phyloP scores from a whole-genome alignment of 1,140 invertebrate genomes.

The Listronotus bonariensis region DNA sequence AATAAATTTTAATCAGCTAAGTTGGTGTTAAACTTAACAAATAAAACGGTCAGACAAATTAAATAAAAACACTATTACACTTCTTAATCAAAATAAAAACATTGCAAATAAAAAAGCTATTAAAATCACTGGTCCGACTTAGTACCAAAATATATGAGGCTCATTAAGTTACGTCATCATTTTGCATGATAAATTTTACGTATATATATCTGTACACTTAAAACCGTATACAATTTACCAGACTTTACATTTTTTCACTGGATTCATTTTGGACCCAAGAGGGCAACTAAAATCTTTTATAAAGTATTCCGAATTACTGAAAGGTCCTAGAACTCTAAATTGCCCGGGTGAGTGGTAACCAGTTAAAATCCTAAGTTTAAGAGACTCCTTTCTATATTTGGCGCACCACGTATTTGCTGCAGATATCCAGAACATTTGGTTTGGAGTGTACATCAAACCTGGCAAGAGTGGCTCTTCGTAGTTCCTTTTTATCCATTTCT shows the following conservation, averaged over 20 bases:
- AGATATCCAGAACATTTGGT: conserved; percentile 79
- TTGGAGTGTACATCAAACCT: conserved; percentile 55
- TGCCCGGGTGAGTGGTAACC: conserved; percentile 78
- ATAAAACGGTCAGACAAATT: no score
- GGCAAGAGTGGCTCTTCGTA: conserved; percentile 56
- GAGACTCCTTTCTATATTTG: conserved; percentile 70
- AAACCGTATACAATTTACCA: conserved; percentile 61
- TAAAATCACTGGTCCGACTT: no score
- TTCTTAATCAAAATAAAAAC: no score
- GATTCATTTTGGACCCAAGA: conserved; percentile 82
- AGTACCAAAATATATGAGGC: no score
- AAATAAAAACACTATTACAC: no score
- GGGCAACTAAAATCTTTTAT: conserved; percentile 86
- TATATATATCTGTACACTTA: no score
- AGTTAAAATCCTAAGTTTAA: conserved; percentile 75
- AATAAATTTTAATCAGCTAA: no score
- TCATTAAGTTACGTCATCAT: no score
- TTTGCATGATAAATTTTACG: no score
- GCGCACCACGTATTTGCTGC: conserved; percentile 72
- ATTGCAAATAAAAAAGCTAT: no score
- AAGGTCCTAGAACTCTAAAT: conserved; percentile 84
- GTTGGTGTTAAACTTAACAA: no score
- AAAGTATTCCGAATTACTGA: conserved; percentile 90
- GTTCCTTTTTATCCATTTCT: conserved; percentile 54
- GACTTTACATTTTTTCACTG: conserved; percentile 81